Percentiles rank a stretch among this genome's conserved stretches.
These are phyloP conservation scores for Montipora sp. DNA, from an alignment of 64 coral and sea anemone genomes.

Conservation along the genomic window DNA sequence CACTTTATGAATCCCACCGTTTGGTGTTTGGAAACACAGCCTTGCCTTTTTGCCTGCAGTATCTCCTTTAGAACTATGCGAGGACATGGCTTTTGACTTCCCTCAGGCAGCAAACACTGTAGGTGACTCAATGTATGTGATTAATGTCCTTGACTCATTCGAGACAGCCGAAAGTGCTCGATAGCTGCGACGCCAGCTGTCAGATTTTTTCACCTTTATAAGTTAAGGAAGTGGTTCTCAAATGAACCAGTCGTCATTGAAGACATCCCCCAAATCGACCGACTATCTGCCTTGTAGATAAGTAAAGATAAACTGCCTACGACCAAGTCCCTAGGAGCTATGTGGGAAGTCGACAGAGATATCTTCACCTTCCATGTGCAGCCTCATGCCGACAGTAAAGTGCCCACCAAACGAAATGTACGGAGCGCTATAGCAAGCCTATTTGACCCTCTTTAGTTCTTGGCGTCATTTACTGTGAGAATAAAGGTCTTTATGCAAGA, in stretches of 20 bases:
- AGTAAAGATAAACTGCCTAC: neutral
- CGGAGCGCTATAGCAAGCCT: constrained; percentile 8
- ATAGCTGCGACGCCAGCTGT: constrained; percentile 46
- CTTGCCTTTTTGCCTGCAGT: constrained; percentile 40
- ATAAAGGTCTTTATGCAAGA: constrained; percentile 49
- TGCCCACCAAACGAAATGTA: constrained; percentile 17
- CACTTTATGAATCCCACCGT: neutral
- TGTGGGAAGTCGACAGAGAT: constrained; percentile 55
- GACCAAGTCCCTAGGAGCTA: constrained; percentile 37
- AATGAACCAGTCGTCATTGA: constrained; percentile 48
- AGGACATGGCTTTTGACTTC: constrained; percentile 25
- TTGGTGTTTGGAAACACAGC: constrained; percentile 65
- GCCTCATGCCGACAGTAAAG: neutral
- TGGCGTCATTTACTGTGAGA: constrained; percentile 40
- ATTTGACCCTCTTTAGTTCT: constrained; percentile 51
- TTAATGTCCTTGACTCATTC: constrained; percentile 42
- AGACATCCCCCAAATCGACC: constrained; percentile 43
- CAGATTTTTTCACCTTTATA: neutral
- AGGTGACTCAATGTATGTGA: constrained; percentile 42
- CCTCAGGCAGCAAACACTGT: constrained; percentile 53
- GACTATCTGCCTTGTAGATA: constrained; percentile 5
- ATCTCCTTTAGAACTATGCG: constrained; percentile 55
- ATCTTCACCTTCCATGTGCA: constrained; percentile 31
- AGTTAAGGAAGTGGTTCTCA: constrained; percentile 41
- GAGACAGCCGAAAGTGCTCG: constrained; percentile 38